Base-by-base conservation (phyloP, 2,113 vertebrate genomes). In the Saimiri boliviensis region DNA sequence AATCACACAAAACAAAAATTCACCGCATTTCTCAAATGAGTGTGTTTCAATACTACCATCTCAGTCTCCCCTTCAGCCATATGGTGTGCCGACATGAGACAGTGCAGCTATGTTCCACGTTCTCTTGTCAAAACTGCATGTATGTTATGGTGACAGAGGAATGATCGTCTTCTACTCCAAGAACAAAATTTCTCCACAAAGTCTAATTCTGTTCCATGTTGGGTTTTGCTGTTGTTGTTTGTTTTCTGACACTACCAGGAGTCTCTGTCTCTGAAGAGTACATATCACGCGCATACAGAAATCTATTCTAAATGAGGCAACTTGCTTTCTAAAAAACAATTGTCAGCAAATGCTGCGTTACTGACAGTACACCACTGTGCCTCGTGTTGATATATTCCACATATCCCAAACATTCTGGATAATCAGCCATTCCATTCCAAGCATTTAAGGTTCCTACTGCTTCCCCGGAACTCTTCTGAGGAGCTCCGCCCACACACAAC, bases 401-500 rank as follows among this genome's bases (percentile, higher is more conserved):
- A 52, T 27, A 77, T 27, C 47, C 92, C 80, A 94, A 85, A 89
- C 73, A 91, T 70, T 70, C 83, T n/a, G 73, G 91, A 92, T 93
- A 30, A 89, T 83, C 79, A 45, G 32, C 73, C 60, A 45, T 49
- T n/a, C 86, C 96, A 37, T 32, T 73, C 52, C 87, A 58, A 47
- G 81, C 85, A 68, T 32, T 82, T 73, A 42, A 74, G 73, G 54
- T 54, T 81, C 89, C 71, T 68, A 4, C 58, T 81, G 81, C 82
- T 84, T 86, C 81, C 83, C 66, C 47, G 63, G 66, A 96, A 93
- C 83, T 81, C 83, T 86, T 90, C 14, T 23, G 81, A 94, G 85
- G 83, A 89, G 89, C 83, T 92, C 94, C 89, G 37, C 97, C 89
- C 84, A 93, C 89, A 95, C 52, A 84, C 32, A 0, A 30, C 94